Evolutionary conservation across 2,888 invertebrate species (phyloP), one percentile per base, ranked within the genome.

Genomic region (Coleophora flavipennella): DNA sequence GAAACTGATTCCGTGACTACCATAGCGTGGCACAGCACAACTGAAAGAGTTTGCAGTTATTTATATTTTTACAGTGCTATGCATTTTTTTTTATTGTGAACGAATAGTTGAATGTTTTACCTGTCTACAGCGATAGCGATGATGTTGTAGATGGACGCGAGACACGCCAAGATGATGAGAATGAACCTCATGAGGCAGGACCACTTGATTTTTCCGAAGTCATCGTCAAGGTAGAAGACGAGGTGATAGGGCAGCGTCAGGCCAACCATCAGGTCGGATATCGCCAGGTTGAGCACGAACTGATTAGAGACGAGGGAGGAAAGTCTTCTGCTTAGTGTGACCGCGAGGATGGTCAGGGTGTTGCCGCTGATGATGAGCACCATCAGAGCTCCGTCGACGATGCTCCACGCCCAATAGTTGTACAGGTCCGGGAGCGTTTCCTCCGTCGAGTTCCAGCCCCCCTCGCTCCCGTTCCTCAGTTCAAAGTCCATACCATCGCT

Each of bases 221-320:
- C 79, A 6, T 81, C 79, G 53, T 87, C 81, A 48, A 91, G 67
- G 70, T 92, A 92, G 74, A 94, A 93, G 35, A 90, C 88, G 58
- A 92, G 86, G 65, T 93, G 93, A 71, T 92, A 94, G 12, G 93
- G 92, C 53, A 93, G 73, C 27, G 91, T 90, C 29, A 92, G 72
- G 3, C 93, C 93, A 40, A 94, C 93, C 71, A 92, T 85, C 35
- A 92, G 85, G 74, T 94, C 94, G 14, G 93, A 92, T 47, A 92
- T 83, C 25, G 93, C 94, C 56, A 94, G 75, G 67, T 92, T 93
- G 44, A 92, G 85, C 48, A 94, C 90, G 73, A 93, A 93, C 56
- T 91, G 88, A 76, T 93, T 93, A 42, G 93, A 92, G 39, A 91
- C 88, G 36, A 91, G 85, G 31, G 88, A 87, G 7, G 91, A 89